A percentile compares a stretch with the other conserved stretches of the same genome.
phyloP scores from a whole-genome alignment of 2,797 vertebrate genomes.

The Sylvilagus floridanus region DNA sequence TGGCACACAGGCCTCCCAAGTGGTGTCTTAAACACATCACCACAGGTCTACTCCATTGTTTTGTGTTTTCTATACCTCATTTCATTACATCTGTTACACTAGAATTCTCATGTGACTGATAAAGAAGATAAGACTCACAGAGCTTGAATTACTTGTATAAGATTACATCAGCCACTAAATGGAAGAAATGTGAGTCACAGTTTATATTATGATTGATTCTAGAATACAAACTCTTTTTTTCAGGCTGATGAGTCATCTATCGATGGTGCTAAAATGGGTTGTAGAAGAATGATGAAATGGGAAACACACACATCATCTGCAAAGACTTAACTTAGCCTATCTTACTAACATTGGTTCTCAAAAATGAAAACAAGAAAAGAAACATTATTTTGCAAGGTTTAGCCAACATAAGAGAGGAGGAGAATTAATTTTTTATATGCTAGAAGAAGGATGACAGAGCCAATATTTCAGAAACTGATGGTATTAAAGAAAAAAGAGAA shows the following conservation, averaged over 20 bases:
- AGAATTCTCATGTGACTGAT: background rate
- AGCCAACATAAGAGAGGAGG: background rate
- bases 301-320: background rate
- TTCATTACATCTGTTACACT: background rate
- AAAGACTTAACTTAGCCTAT: background rate
- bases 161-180: background rate
- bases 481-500: background rate
- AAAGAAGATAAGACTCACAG: background rate
- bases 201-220: conserved; percentile 12
- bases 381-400: background rate
- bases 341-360: background rate
- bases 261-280: background rate
- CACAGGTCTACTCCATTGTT: background rate
- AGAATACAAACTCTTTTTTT: background rate
- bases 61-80: background rate
- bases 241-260: background rate
- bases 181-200: background rate
- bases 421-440: background rate
- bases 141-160: background rate
- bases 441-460: background rate
- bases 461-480: background rate
- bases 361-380: background rate
- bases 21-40: too few species aligned
- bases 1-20: too few species aligned
- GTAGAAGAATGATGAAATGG: background rate